These are phyloP conservation scores for Peribatodes rhomboidaria DNA, from an alignment of 2,888 invertebrate species.

Conservation along the genomic window DNA sequence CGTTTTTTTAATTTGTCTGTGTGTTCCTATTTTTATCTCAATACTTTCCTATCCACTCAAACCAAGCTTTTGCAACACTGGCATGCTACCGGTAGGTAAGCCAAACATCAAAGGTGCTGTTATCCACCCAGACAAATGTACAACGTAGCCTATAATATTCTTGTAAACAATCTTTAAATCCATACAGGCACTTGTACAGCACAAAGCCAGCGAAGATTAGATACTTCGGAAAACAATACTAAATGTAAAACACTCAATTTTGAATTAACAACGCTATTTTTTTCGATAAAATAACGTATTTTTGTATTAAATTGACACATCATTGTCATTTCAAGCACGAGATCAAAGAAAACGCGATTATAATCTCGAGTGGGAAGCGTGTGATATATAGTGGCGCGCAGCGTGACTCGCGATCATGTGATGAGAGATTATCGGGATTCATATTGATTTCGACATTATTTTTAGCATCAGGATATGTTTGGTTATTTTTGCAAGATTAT, in stretches of 20 bases:
- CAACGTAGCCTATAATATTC: no score
- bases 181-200: no score
- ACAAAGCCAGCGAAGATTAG: no score
- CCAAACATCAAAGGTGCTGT: no score
- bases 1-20: no score
- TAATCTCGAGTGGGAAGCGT: slow-evolving; percentile 10
- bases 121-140: no score
- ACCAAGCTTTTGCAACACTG: no score
- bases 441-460: background rate
- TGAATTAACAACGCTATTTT: background rate
- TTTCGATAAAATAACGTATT: slow-evolving; percentile 3
- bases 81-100: no score
- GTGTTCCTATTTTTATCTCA: no score
- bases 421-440: slow-evolving; percentile 20
- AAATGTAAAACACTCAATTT: slow-evolving; percentile 7
- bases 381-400: background rate
- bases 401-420: slow-evolving; percentile 22
- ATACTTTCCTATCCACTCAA: no score
- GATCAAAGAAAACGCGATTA: slow-evolving; percentile 11
- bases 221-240: background rate
- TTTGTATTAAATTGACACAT: background rate
- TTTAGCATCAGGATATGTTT: background rate
- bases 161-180: no score
- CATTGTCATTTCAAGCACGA: slow-evolving; percentile 1
- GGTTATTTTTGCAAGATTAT: background rate